Conservation (phyloP, 1,140 invertebrate genomes). For the Harlomillsia oculata region DNA sequence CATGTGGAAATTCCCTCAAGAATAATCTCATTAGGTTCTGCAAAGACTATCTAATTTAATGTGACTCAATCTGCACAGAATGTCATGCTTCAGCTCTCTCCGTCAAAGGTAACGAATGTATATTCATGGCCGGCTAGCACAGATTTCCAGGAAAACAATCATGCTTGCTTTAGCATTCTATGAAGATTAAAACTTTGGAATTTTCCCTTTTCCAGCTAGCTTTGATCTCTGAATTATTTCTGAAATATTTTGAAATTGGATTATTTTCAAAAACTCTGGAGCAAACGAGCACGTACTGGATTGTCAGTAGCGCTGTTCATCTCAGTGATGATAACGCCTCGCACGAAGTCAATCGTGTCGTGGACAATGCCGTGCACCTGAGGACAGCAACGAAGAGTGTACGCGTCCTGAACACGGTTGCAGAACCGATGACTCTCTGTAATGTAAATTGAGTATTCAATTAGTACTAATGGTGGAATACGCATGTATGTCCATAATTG, state of each 20-base stretch:
- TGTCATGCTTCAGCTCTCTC: conserved; percentile 2
- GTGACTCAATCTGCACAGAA: conserved; percentile 19
- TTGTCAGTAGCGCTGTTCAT: conserved; percentile 67
- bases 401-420: conserved; percentile 62
- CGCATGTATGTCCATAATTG: too few species aligned
- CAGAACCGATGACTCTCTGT: conserved; percentile 59
- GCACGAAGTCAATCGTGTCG: conserved; percentile 61
- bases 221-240: too few species aligned
- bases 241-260: too few species aligned
- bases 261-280: conserved; percentile 3
- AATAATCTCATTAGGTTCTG: conserved; percentile 58
- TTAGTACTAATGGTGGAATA: too few species aligned
- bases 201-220: too few species aligned
- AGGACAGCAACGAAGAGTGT: conserved; percentile 61
- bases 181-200: background rate
- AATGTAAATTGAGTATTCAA: background rate
- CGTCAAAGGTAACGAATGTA: background rate
- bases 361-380: conserved; percentile 59
- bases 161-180: background rate
- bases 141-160: background rate
- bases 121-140: background rate
- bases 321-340: conserved; percentile 53
- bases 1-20: conserved; percentile 61
- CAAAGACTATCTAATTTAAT: conserved; percentile 52
- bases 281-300: conserved; percentile 54